Evolutionary conservation across 2,888 invertebrate genomes (phyloP).

Genomic region (Escarpia spicata): DNA sequence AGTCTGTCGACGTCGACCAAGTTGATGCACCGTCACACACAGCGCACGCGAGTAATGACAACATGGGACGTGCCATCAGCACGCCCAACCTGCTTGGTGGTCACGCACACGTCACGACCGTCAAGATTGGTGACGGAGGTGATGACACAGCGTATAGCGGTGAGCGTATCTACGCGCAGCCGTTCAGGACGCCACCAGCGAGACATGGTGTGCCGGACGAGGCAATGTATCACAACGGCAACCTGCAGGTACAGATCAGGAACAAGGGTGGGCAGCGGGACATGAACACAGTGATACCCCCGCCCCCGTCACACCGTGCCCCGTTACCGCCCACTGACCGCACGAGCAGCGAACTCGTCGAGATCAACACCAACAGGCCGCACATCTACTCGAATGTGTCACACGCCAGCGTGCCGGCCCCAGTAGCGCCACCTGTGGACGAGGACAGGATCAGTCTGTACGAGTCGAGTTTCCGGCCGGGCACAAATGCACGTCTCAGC

Average conservation of each 20-base stretch:
- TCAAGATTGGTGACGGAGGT: constrained; percentile 24
- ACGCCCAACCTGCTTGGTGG: constrained; percentile 17
- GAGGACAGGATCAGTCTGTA: constrained; percentile 44
- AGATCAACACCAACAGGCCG: constrained; percentile 41
- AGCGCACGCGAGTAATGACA: not conserved
- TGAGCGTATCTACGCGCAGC: constrained; percentile 29
- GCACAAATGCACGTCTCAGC: constrained; percentile 85
- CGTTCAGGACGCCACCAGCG: not conserved
- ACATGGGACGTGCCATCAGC: not conserved
- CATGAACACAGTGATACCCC: constrained; percentile 38
- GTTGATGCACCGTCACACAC: not conserved
- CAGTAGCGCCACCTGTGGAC: constrained; percentile 29
- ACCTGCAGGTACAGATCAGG: not conserved
- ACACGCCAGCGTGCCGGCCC: constrained; percentile 36
- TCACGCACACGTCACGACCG: constrained; percentile 24
- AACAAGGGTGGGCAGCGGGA: not conserved
- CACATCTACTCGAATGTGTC: constrained; percentile 60
- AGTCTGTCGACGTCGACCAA: not conserved
- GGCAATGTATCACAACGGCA: not conserved
- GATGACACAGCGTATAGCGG: not conserved
- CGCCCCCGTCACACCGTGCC: constrained; percentile 48
- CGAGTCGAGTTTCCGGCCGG: constrained; percentile 87
- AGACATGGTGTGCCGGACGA: not conserved
- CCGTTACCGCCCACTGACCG: constrained; percentile 41
- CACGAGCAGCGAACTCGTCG: constrained; percentile 49